Conservation (phyloP, 2,888 invertebrate species). For the Stictocephala bisonia region DNA sequence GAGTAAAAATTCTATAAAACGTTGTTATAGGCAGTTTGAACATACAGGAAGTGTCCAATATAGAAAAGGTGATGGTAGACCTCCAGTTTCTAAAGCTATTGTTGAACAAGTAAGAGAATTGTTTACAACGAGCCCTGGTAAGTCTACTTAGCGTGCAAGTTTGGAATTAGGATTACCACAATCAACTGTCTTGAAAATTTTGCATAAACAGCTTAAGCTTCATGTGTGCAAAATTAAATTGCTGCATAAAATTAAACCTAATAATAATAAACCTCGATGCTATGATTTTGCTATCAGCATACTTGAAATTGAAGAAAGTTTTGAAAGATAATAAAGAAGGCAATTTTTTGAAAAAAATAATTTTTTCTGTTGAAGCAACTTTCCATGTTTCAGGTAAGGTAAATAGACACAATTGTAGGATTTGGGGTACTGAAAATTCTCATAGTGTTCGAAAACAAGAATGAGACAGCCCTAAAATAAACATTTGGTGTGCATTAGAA, state of each 20-base stretch:
- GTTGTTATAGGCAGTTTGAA: slow-evolving; percentile 1
- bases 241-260: background rate
- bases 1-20: slow-evolving; percentile 14
- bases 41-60: slow-evolving; percentile 26
- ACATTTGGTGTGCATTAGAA: slow-evolving; percentile 34
- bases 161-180: slow-evolving; percentile 18
- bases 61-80: slow-evolving; percentile 30
- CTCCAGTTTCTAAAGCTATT: slow-evolving; percentile 24
- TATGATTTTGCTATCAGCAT: background rate
- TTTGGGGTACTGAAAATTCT: too few species aligned
- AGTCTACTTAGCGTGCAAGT: slow-evolving; percentile 18
- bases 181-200: slow-evolving; percentile 13
- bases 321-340: too few species aligned
- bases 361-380: too few species aligned
- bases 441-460: slow-evolving; percentile 22
- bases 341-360: slow-evolving; percentile 1
- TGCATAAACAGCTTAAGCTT: slow-evolving; percentile 18
- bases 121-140: slow-evolving; percentile 31
- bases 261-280: slow-evolving; percentile 2
- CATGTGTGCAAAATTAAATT: slow-evolving; percentile 8
- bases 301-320: background rate
- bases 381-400: too few species aligned
- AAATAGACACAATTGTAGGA: too few species aligned
- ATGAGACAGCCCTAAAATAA: slow-evolving; percentile 32
- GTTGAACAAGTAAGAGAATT: slow-evolving; percentile 20